Evolutionary conservation across 2,113 vertebrate species (phyloP).

Genomic region (Pampusana beccarii): DNA sequence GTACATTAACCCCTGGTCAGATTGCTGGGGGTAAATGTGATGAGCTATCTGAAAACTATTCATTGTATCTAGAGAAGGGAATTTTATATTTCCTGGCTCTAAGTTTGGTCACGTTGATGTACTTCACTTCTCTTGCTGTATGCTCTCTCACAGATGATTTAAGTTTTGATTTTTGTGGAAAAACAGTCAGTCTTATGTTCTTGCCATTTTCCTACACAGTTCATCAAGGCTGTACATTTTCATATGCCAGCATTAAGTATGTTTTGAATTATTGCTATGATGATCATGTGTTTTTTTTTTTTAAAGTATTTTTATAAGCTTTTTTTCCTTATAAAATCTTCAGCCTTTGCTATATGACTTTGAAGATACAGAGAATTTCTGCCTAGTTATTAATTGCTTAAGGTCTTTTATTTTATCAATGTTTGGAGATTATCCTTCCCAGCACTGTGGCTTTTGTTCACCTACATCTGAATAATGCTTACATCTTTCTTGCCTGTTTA

Average conservation of each 20-base stretch:
- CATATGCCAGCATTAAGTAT: not conserved
- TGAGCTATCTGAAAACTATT: slow-evolving; percentile 34
- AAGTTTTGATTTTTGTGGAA: not conserved
- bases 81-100: not conserved
- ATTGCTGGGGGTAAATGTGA: slow-evolving; percentile 26
- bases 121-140: not conserved
- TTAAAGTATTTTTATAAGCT: not conserved
- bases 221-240: not conserved
- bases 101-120: not conserved
- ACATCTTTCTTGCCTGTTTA: not conserved
- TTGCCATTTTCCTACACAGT: not conserved
- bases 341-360: not conserved
- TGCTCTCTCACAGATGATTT: not conserved
- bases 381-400: not conserved
- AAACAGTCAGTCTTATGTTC: not conserved
- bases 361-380: not conserved
- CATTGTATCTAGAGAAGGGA: not conserved
- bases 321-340: not conserved
- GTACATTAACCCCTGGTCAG: slow-evolving; percentile 22
- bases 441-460: not conserved
- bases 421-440: slow-evolving; percentile 1
- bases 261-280: not conserved
- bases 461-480: not conserved
- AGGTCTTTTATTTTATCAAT: not conserved
- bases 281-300: not conserved